Evolutionary conservation across 1,140 invertebrate species (phyloP).

Genomic region (Lepidurus arcticus): DNA sequence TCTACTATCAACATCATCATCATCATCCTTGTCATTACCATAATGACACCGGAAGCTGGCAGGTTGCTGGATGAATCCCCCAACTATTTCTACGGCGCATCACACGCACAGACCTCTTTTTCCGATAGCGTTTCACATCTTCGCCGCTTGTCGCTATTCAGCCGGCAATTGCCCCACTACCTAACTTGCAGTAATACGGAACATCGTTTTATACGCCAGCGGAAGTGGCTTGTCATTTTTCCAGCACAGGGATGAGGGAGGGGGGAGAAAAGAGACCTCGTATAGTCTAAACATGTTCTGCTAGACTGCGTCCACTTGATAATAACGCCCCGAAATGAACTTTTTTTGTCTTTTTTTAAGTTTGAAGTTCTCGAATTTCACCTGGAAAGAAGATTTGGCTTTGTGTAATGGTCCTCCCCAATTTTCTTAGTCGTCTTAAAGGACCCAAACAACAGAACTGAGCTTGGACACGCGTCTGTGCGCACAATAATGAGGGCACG

Average conservation of each 20-base stretch:
- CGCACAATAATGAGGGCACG: slow-evolving; percentile 4
- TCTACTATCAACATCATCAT: slow-evolving; percentile 6
- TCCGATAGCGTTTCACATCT: neutral
- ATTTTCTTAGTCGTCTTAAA: neutral
- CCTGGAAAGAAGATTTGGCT: neutral
- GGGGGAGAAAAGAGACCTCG: neutral
- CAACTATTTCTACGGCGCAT: neutral
- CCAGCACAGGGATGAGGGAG: neutral
- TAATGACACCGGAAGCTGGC: slow-evolving; percentile 18
- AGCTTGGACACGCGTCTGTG: slow-evolving; percentile 12
- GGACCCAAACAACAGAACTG: slow-evolving; percentile 1
- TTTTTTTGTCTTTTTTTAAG: neutral
- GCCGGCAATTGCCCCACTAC: neutral
- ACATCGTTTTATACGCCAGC: slow-evolving; percentile 6
- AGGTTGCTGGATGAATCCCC: slow-evolving; percentile 3
- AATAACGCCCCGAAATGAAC: slow-evolving; percentile 11
- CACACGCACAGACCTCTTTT: slow-evolving; percentile 8
- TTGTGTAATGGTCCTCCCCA: neutral
- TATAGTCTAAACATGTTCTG: neutral
- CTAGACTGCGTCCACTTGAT: neutral
- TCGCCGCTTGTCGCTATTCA: neutral
- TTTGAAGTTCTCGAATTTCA: neutral
- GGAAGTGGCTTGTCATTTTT: slow-evolving; percentile 15
- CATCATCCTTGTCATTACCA: slow-evolving; percentile 9
- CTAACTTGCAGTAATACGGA: neutral